Conservation (phyloP, 2,888 invertebrate genomes). For the Diarsia brunnea region DNA sequence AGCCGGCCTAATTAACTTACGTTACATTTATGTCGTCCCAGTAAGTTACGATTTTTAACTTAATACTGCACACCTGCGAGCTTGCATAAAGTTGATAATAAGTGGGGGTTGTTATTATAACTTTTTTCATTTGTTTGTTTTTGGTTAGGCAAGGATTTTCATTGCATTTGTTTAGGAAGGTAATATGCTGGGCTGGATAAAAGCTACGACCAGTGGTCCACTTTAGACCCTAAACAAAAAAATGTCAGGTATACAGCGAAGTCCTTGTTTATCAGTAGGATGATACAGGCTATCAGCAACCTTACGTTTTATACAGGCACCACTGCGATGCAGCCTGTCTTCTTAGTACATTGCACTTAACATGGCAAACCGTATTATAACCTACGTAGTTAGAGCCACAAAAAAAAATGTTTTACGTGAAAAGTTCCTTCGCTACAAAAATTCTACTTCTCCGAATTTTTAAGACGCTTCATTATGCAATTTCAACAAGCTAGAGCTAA, state of each 20-base stretch:
- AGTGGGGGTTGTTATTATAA: not conserved
- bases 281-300: not conserved
- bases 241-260: not conserved
- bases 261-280: not conserved
- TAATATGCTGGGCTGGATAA: not conserved
- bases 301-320: not conserved
- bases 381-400: not conserved
- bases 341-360: not conserved
- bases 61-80: slow-evolving; percentile 43
- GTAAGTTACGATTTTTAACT: slow-evolving; percentile 49
- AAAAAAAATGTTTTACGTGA: not conserved
- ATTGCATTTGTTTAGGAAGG: not conserved
- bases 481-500: not conserved
- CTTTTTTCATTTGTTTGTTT: slow-evolving; percentile 6
- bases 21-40: slow-evolving; percentile 17
- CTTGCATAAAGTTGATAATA: slow-evolving; percentile 34
- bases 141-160: not conserved
- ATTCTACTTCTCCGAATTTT: not conserved
- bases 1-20: slow-evolving; percentile 62
- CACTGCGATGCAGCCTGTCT: not conserved
- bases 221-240: not conserved
- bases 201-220: not conserved
- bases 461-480: not conserved
- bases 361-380: not conserved
- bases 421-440: not conserved